Evolutionary conservation across 2,797 vertebrate species (phyloP), one percentile per base, ranked within the genome.

Genomic region (Rhynchonycteris naso): DNA sequence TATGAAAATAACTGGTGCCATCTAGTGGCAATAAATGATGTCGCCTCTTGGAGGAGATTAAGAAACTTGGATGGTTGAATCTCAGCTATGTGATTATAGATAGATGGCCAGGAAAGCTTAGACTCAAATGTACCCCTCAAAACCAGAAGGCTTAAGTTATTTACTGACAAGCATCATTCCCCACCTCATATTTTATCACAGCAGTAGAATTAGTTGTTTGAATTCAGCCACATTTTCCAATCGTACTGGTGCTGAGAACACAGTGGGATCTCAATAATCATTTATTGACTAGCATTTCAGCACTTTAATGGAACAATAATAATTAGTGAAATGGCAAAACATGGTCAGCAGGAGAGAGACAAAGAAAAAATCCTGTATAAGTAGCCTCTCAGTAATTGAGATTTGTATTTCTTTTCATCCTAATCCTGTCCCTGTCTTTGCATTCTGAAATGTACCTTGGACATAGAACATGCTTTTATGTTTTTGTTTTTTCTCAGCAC

Each of bases 1-100:
- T 94, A 52, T 74, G 79, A 95, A 88, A 96, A 95, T 96, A 91
- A 90, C 91, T 96, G 95, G 93, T 78, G 97, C 97, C 97, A 97
- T 95, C 97, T 97, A 97, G 97, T 94, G 97, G 97, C 76, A 72
- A 38, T 38, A 66, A 9, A 30, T 16, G 78, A 66, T 61, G 68
- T 59, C 59, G 94, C 68, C 54, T 93, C 30, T 68, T n/a, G 22
- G 28, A 95, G 35, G 43, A 84, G 79, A 54, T 89, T n/a, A 68
- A 75, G 79, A 52, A 80, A 88, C 30, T 38, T 30, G 7, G 12
- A 78, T 5, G 18, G 3, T 35, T 33, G 12, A 54, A 2, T 79
- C 56, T 93, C 69, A 30, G 16, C 13, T 7, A 2, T 28, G 21
- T 72, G 71, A 91, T n/a, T n/a, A n/a, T 33, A 1, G 33, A 5